A percentile compares a stretch with the other conserved stretches of the same genome.
phyloP scores from a whole-genome alignment of 2,888 invertebrate genomes.

The Cyrtodaria siliqua region DNA sequence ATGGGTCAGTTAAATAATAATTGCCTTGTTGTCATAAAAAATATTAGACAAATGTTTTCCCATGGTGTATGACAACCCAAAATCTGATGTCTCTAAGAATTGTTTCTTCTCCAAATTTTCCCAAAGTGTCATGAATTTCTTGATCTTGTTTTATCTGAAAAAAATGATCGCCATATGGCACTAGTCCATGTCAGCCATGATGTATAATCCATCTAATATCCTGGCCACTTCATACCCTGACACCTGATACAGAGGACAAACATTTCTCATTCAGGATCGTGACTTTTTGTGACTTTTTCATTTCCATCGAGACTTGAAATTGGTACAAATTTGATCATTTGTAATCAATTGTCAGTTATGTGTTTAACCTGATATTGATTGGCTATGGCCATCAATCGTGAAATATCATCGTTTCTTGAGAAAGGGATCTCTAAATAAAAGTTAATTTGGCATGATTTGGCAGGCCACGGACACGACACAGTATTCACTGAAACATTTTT shows the following conservation, averaged over 20 bases:
- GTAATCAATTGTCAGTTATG: constrained; percentile 26
- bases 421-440: background rate
- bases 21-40: no score
- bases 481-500: constrained; percentile 27
- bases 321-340: constrained; percentile 38
- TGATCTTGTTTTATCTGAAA: background rate
- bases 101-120: no score
- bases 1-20: no score
- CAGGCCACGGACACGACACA: background rate
- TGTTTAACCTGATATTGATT: constrained; percentile 14
- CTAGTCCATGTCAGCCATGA: constrained; percentile 3
- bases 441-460: no score
- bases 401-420: constrained; percentile 8
- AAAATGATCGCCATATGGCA: constrained; percentile 13
- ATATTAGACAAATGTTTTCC: no score
- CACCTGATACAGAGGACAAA: background rate
- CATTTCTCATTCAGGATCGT: constrained; percentile 3
- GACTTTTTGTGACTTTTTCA: constrained; percentile 28
- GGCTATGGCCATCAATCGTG: constrained; percentile 9
- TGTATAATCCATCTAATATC: no score
- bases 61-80: no score
- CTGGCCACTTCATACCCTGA: no score
- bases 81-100: no score
- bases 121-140: no score
- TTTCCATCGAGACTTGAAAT: background rate